phyloP scores from a whole-genome alignment of 2,113 vertebrate genomes.

The Percopsis transmontana region DNA sequence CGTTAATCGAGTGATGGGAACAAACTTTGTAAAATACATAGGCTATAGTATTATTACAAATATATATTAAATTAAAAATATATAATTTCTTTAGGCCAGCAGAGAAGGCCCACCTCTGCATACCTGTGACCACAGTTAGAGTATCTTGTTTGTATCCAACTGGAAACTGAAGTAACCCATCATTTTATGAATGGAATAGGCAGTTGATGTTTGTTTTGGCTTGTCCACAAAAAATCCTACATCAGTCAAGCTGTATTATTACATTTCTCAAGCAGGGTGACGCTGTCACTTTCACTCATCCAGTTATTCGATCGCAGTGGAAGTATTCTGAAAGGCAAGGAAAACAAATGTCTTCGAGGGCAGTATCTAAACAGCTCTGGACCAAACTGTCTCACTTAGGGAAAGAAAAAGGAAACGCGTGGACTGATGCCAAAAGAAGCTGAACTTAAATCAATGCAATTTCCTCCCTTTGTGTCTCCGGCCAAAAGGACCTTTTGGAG shows the following conservation, averaged over 20 bases:
- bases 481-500: conserved; percentile 54
- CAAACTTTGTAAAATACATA: too few species aligned
- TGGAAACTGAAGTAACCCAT: background rate
- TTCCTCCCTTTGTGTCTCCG: conserved; percentile 61
- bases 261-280: conserved; percentile 15
- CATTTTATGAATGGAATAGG: conserved; percentile 2
- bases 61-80: too few species aligned
- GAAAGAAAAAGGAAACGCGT: conserved; percentile 45
- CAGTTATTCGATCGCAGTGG: conserved; percentile 17
- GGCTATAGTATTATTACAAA: too few species aligned
- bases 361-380: conserved; percentile 40
- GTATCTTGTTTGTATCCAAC: background rate
- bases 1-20: too few species aligned
- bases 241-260: conserved; percentile 17
- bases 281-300: conserved; percentile 46
- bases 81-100: too few species aligned
- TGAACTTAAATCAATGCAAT: conserved; percentile 72
- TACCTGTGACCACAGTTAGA: too few species aligned
- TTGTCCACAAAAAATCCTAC: conserved; percentile 7
- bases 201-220: conserved; percentile 1
- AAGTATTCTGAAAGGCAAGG: conserved; percentile 40
- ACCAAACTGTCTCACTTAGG: conserved; percentile 51
- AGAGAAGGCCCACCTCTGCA: background rate
- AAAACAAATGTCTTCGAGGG: conserved; percentile 46
- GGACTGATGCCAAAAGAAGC: conserved; percentile 61